phyloP scores from a whole-genome alignment of 2,888 invertebrate species.

The Tanytarsus gracilentus region DNA sequence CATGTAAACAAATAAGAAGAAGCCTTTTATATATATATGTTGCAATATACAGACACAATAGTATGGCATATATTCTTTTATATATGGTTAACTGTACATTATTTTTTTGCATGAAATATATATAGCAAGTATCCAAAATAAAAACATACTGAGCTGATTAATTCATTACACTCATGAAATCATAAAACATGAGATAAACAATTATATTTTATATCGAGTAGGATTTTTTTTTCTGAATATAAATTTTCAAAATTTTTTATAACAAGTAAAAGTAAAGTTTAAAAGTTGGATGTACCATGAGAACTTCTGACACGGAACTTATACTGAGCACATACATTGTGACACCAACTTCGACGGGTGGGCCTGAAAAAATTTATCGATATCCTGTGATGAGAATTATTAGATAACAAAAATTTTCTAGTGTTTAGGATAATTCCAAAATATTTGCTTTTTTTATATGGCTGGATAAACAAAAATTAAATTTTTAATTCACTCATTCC shows the following conservation, averaged over 20 bases:
- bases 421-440: too few relatives aligned
- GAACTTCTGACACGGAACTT: conserved; percentile 96
- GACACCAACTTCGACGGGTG: conserved; percentile 94
- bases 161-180: conserved; percentile 27
- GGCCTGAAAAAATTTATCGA: conserved; percentile 73
- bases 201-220: too few relatives aligned
- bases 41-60: conserved; percentile 19
- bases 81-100: conserved; percentile 25
- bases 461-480: too few relatives aligned
- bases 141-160: conserved; percentile 17
- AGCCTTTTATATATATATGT: conserved; percentile 11
- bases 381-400: too few relatives aligned
- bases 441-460: not conserved
- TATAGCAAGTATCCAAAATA: conserved; percentile 5
- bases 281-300: conserved; percentile 68
- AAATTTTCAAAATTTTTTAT: conserved; percentile 4
- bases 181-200: conserved; percentile 28
- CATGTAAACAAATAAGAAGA: conserved; percentile 15
- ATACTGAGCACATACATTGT: conserved; percentile 98
- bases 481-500: too few relatives aligned
- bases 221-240: not conserved
- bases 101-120: conserved; percentile 6
- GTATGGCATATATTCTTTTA: conserved; percentile 12
- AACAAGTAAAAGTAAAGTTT: not conserved
- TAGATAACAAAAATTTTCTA: too few relatives aligned